These are phyloP conservation scores for Siniperca chuatsi DNA, from an alignment of 2,113 vertebrate genomes.

Conservation along the genomic window DNA sequence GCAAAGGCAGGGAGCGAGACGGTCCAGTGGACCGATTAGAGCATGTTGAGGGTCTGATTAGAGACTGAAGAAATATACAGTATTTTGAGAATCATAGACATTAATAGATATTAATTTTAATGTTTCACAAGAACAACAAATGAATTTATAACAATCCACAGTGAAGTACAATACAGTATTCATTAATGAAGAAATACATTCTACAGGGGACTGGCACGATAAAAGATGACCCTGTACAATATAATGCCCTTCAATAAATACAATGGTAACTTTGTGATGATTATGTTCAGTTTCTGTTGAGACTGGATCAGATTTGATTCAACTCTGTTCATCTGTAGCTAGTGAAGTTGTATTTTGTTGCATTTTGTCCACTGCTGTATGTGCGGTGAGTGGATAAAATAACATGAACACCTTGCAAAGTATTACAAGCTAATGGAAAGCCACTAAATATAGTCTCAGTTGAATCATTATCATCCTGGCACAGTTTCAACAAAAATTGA, in stretches of 20 bases:
- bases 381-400: background rate
- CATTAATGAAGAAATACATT: background rate
- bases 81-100: background rate
- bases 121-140: background rate
- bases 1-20: slow-evolving; percentile 40
- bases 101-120: background rate
- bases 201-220: background rate
- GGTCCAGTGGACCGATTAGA: slow-evolving; percentile 47
- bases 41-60: slow-evolving; percentile 16
- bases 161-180: background rate
- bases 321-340: too few species aligned
- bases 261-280: background rate
- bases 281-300: background rate
- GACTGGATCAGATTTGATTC: too few species aligned
- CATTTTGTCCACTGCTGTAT: background rate
- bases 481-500: slow-evolving; percentile 15
- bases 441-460: background rate
- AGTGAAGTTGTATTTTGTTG: background rate
- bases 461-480: slow-evolving; percentile 20
- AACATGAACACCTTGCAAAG: background rate
- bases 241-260: background rate
- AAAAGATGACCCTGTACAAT: background rate
- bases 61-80: slow-evolving; percentile 20
- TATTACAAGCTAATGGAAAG: background rate
- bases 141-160: background rate